Evolutionary conservation across 2,888 invertebrate genomes (phyloP), one percentile per base, ranked within the genome.

Genomic region (Conops quadrifasciatus): DNA sequence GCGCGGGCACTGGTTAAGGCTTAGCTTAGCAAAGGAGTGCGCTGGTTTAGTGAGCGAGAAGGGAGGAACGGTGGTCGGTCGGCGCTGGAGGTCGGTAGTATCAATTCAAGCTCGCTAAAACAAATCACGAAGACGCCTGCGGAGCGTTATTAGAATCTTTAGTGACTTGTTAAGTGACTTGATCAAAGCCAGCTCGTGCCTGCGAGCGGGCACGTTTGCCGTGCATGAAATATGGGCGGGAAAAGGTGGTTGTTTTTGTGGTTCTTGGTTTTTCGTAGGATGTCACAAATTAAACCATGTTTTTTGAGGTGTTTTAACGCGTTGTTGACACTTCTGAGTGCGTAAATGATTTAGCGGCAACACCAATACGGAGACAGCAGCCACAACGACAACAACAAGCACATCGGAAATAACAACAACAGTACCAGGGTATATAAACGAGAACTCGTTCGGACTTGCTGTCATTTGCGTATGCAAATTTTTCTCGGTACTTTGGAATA

Each of bases 61-160:
- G 11, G 2, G 3, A 5, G 26, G 11, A 13, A 5, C 15, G 26
- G 58, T 2, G 58, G 26, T 58, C 9, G 58, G 5, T 15, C 9
- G 58, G 58, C 26, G 53, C 4, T 4, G 15, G 58, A 56, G 26
- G 15, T 9, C 7, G 15, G 24, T 15, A 2, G 15, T 24, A 28
- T 58, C 13, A 58, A 24, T 24, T 24, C 26, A 28, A 58, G 19
- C 2, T 15, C 19, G 3, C 28, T 19, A 65, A 65, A 64, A 26
- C 63, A 47, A 64, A 64, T 21, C 36, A 36, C 19, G 19, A 21
- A 58, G n/a, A 51, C 51, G 65, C 49, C 65, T 65, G 30, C 65
- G 51, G 51, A 30, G 51, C 51, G 51, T 51, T 65, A 65, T 51
- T 65, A 51, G 51, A 65, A 65, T 65, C 28, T 51, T 65, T 49